A percentile compares a stretch with the other conserved stretches of the same genome.
These are phyloP conservation scores for Ptychoptera contaminata DNA, from an alignment of 2,888 invertebrate species.

Conservation along the genomic window DNA sequence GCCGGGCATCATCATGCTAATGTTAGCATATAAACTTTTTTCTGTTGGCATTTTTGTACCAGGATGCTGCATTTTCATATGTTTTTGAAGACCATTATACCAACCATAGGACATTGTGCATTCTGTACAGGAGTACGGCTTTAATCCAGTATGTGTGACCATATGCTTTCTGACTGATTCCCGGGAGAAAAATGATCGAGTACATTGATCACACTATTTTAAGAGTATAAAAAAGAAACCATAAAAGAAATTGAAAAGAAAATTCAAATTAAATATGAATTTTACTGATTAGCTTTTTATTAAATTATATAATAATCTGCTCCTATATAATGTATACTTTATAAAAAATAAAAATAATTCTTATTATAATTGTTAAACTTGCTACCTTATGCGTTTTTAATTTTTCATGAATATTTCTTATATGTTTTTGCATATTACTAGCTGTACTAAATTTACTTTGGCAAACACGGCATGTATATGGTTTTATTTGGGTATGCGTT, in stretches of 20 bases:
- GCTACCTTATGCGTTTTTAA: constrained; percentile 11
- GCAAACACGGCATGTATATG: constrained; percentile 11
- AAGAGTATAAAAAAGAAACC: not conserved
- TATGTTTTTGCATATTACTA: constrained; percentile 12
- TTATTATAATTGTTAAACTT: not conserved
- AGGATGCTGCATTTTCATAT: constrained; percentile 11
- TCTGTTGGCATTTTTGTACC: constrained; percentile 11
- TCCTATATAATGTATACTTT: not conserved
- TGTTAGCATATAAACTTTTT: constrained; percentile 10
- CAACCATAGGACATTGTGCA: constrained; percentile 11
- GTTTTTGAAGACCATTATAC: constrained; percentile 12
- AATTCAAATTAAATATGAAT: not conserved
- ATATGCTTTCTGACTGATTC: constrained; percentile 11
- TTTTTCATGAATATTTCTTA: constrained; percentile 12
- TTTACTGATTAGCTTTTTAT: not conserved
- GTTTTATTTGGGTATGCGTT: constrained; percentile 11
- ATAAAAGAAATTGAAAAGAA: not conserved
- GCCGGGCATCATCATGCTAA: not conserved
- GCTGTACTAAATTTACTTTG: constrained; percentile 12
- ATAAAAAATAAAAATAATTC: not conserved
- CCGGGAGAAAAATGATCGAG: constrained; percentile 10
- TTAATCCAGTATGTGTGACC: constrained; percentile 12
- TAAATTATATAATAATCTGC: not conserved
- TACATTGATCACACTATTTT: constrained; percentile 10
- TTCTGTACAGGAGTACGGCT: constrained; percentile 10